These are phyloP conservation scores for Pachypeltis micranthus DNA, from an alignment of 1,140 invertebrate species.

Conservation along the genomic window DNA sequence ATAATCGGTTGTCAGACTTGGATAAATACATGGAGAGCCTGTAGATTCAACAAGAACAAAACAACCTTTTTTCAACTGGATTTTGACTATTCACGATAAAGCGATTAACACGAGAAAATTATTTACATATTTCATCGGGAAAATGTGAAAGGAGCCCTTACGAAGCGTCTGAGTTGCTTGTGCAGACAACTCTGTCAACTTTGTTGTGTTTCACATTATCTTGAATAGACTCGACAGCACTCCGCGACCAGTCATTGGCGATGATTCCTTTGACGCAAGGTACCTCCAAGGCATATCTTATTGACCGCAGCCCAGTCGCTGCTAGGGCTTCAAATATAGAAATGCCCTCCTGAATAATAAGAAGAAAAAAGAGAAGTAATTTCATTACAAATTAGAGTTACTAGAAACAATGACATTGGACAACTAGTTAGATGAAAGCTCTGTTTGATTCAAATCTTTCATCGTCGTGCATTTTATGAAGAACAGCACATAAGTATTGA, in stretches of 20 bases:
- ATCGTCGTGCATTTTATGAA: too few species aligned
- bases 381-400: too few species aligned
- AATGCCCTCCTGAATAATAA: slow-evolving; percentile 44
- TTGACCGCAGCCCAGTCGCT: slow-evolving; percentile 86
- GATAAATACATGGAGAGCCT: slow-evolving; percentile 77
- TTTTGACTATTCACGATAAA: not conserved
- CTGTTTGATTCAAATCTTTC: too few species aligned
- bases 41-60: slow-evolving; percentile 30
- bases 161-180: slow-evolving; percentile 71
- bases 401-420: too few species aligned
- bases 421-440: too few species aligned
- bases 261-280: slow-evolving; percentile 66
- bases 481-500: too few species aligned
- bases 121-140: slow-evolving; percentile 3
- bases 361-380: too few species aligned
- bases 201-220: slow-evolving; percentile 69
- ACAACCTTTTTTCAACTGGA: not conserved
- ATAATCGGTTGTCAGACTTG: slow-evolving; percentile 49
- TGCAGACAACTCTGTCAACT: slow-evolving; percentile 58
- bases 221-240: slow-evolving; percentile 76
- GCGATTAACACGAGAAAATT: not conserved
- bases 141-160: slow-evolving; percentile 37
- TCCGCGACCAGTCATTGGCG: slow-evolving; percentile 86
- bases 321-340: slow-evolving; percentile 85
- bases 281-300: slow-evolving; percentile 93